Base-by-base conservation (phyloP, 2,797 vertebrate genomes). In the Chelon labrosus region DNA sequence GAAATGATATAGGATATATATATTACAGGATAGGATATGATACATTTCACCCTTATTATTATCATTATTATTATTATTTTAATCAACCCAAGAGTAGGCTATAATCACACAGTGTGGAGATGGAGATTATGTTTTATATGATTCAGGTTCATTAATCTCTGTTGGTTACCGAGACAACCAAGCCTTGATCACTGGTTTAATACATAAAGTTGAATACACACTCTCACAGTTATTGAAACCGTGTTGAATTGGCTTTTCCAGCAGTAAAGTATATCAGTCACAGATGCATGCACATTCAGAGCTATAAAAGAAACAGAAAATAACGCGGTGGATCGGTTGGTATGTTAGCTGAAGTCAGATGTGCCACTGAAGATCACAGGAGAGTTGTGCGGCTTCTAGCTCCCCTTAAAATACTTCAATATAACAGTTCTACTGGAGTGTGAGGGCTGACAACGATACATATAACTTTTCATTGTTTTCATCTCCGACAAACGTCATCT, bases 221-320 rank as follows among this genome's bases (percentile, higher is more conserved):
- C 38, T 68, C n/a, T 55, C 60, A 65, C 37, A 84, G 41, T 31
- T 19, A 70, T 56, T 71, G 63, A 80, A 76, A 79, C 64, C 42
- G 51, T 22, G 9, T 56, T 38, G 19, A 75, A 59, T 54, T 70
- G 42, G 14, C 10, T 58, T 66, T 61, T 49, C 17, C 37, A 56
- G 35, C 37, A 55, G 1, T 20, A 54, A 71, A 65, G 22, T 63
- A 37, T 38, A 14, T 64, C 51, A 51, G n/a, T 60, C 59, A 53
- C 19, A 55, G 31, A 63, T 19, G 60, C 84, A 78, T 86, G 80
- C 82, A 81, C 37, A 75, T 73, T 54, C 44, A 72, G 64, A 44
- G 13, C 35, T 44, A 41, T 10, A 22, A 63, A 63, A 52, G 50
- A 52, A 11, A 25, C 22, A 52, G 5, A 47, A 39, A 65, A 42